phyloP scores from a whole-genome alignment of 2,113 vertebrate species.

The Ranitomeya variabilis region DNA sequence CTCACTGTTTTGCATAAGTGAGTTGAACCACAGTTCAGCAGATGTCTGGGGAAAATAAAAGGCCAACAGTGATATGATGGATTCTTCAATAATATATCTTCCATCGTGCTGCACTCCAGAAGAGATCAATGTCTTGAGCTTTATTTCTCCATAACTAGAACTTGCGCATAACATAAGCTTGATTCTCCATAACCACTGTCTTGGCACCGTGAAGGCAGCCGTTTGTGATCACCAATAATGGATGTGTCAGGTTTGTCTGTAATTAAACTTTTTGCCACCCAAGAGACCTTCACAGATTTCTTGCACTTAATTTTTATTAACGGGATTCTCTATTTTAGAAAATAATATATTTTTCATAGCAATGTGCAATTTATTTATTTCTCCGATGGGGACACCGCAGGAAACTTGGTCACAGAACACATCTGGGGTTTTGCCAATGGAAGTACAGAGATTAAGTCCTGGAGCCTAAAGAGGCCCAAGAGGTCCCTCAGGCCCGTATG shows the following conservation, averaged over 20 bases:
- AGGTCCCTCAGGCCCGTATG: too few relatives aligned
- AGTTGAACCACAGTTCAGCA: slow-evolving; percentile 64
- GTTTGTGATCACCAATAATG: background rate
- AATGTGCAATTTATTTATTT: too few relatives aligned
- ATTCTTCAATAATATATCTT: slow-evolving; percentile 16
- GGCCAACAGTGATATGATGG: slow-evolving; percentile 53
- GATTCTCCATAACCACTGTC: background rate
- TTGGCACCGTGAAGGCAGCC: background rate
- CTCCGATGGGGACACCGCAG: too few relatives aligned
- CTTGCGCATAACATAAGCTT: background rate
- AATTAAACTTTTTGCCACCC: background rate
- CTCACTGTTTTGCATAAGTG: slow-evolving; percentile 62
- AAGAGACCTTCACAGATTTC: too few relatives aligned
- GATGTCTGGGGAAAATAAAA: slow-evolving; percentile 65
- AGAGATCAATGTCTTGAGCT: background rate
- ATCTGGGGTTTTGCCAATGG: too few relatives aligned
- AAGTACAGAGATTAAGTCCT: too few relatives aligned
- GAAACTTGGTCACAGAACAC: too few relatives aligned
- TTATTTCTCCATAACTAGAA: background rate
- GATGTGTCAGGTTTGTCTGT: background rate
- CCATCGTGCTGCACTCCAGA: slow-evolving; percentile 15
- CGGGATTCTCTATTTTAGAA: too few relatives aligned
- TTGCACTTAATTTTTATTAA: too few relatives aligned
- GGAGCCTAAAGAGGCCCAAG: too few relatives aligned
- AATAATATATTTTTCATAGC: too few relatives aligned